Percentiles rank a stretch among this genome's conserved stretches.
Evolutionary conservation across 2,113 vertebrate species (phyloP).

Genomic region (Trichechus manatus): DNA sequence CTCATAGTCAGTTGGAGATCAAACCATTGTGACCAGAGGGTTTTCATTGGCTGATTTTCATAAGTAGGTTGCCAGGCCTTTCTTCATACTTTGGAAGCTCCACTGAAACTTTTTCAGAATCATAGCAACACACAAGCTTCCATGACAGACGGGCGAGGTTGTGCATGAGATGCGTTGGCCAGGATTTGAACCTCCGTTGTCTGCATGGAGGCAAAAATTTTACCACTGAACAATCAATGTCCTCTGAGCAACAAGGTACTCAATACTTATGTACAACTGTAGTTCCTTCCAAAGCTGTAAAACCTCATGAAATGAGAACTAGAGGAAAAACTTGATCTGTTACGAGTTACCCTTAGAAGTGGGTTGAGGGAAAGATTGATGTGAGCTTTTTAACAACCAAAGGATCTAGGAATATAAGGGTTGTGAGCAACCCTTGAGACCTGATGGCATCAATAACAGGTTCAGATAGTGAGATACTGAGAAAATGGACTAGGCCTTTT

Average conservation of each 20-base stretch:
- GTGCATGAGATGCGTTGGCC: neutral
- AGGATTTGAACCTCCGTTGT: neutral
- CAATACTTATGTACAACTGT: neutral
- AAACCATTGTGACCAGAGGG: neutral
- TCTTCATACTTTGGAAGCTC: neutral
- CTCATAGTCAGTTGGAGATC: neutral
- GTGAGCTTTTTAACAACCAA: neutral
- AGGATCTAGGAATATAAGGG: neutral
- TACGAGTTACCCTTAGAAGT: neutral
- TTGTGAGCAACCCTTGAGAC: neutral
- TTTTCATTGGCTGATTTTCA: neutral
- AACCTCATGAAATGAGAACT: neutral
- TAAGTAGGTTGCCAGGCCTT: neutral
- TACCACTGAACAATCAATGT: neutral
- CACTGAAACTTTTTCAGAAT: neutral
- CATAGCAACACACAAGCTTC: neutral
- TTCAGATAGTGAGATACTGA: neutral
- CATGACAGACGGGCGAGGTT: neutral
- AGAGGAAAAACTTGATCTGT: neutral
- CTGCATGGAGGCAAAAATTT: neutral
- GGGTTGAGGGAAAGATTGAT: neutral
- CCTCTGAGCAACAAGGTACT: neutral
- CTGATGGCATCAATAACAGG: neutral
- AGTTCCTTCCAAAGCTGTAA: constrained; percentile 12
- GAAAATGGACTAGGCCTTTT: neutral